Conservation (phyloP, 2,888 invertebrate genomes). For the Nomada fucata region DNA sequence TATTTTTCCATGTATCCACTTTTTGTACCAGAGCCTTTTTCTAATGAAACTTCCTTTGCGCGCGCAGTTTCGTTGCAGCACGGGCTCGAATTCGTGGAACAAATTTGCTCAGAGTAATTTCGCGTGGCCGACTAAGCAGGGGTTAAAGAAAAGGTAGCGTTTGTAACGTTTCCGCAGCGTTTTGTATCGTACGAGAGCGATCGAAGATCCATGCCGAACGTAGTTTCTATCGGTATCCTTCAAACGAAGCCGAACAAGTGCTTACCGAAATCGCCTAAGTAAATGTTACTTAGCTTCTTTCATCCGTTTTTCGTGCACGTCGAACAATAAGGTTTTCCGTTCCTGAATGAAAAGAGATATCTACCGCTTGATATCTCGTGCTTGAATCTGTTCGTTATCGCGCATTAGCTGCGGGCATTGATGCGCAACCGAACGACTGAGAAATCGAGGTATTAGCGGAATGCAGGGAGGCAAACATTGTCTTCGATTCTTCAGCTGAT, state of each 20-base stretch:
- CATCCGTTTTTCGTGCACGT: slow-evolving; percentile 31
- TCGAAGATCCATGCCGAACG: slow-evolving; percentile 31
- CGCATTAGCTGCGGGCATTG: not conserved
- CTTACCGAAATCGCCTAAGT: slow-evolving; percentile 52
- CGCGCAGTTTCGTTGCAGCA: slow-evolving; percentile 6
- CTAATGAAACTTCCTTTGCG: slow-evolving; percentile 26
- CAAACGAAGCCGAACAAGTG: slow-evolving; percentile 60
- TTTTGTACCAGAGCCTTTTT: slow-evolving; percentile 39
- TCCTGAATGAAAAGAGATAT: slow-evolving; percentile 51
- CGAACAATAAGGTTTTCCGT: slow-evolving; percentile 57
- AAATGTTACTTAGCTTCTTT: slow-evolving; percentile 29
- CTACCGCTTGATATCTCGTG: slow-evolving; percentile 24
- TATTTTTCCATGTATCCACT: slow-evolving; percentile 44
- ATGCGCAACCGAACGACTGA: not conserved
- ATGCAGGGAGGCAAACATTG: not conserved
- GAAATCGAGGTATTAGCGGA: slow-evolving; percentile 5
- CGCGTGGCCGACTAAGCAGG: not conserved
- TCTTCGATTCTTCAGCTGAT: no score
- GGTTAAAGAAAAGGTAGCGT: not conserved
- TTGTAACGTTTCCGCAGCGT: not conserved
- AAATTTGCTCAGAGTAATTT: slow-evolving; percentile 55
- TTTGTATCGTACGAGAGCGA: not conserved
- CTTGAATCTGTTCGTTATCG: slow-evolving; percentile 21
- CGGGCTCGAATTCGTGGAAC: slow-evolving; percentile 10
- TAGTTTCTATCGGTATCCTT: slow-evolving; percentile 36